Evolutionary conservation across 2,888 invertebrate genomes (phyloP).

Genomic region (Timema cristinae): DNA sequence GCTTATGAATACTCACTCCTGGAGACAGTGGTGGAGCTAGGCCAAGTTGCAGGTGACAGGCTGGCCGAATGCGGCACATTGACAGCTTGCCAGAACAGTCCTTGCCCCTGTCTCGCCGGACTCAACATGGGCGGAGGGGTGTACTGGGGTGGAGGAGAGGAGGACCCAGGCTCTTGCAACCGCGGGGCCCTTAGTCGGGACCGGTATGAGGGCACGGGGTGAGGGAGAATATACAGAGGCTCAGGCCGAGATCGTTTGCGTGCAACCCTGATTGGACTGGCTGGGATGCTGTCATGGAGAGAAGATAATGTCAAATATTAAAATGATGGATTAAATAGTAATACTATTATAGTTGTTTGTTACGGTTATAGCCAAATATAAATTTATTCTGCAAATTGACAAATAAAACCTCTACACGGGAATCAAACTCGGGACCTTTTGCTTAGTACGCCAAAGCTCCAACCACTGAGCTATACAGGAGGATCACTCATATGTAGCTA

Average conservation of each 20-base stretch:
- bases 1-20: conserved; percentile 24
- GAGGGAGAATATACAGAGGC: conserved; percentile 37
- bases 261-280: conserved; percentile 57
- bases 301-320: too few species aligned
- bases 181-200: conserved; percentile 52
- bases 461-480: too few species aligned
- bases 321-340: too few species aligned
- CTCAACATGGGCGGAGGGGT: conserved; percentile 94
- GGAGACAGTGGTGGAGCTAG: conserved; percentile 36
- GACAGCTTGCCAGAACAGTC: conserved; percentile 64
- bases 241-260: conserved; percentile 50
- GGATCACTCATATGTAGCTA: too few species aligned
- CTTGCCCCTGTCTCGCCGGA: conserved; percentile 84
- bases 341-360: too few species aligned
- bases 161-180: conserved; percentile 39
- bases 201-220: conserved; percentile 47
- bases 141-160: conserved; percentile 57
- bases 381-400: too few species aligned
- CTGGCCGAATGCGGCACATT: conserved; percentile 36
- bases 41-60: conserved; percentile 39
- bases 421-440: too few species aligned
- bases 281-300: conserved; percentile 53
- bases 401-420: too few species aligned
- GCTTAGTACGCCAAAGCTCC: too few species aligned
- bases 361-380: too few species aligned